phyloP scores from a whole-genome alignment of 2,113 vertebrate genomes.

The Acinonyx jubatus region DNA sequence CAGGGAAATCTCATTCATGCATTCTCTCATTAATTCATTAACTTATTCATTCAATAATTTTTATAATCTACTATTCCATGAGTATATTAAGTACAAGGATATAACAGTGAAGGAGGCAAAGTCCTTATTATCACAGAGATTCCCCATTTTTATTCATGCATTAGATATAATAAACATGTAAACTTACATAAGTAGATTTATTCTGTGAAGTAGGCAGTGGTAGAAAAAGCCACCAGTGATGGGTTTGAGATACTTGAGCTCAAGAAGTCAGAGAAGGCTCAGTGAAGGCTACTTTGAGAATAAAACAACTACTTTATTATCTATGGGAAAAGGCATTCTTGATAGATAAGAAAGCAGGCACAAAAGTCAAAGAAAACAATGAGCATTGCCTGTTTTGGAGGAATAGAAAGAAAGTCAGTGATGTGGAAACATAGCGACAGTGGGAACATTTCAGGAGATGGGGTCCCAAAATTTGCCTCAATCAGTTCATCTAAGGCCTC shows the following conservation, averaged over 20 bases:
- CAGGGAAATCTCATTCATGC: neutral
- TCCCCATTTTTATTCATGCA: neutral
- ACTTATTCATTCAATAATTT: neutral
- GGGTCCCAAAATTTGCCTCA: neutral
- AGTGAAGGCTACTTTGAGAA: neutral
- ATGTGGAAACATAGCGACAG: neutral
- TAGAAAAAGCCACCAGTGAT: neutral
- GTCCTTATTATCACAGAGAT: neutral
- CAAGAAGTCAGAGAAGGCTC: neutral
- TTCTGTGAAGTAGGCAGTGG: neutral
- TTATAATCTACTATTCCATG: neutral
- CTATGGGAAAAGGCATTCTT: neutral
- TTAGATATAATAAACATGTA: neutral
- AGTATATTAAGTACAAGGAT: neutral
- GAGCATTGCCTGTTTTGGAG: neutral
- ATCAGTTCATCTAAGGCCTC: neutral
- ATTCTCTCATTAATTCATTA: neutral
- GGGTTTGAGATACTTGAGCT: neutral
- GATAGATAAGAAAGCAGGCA: no score
- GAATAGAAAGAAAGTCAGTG: neutral
- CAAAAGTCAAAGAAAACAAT: neutral
- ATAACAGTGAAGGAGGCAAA: neutral
- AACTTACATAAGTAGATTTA: neutral
- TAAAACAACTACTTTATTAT: neutral
- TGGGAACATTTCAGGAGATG: neutral